phyloP scores from a whole-genome alignment of 2,888 invertebrate species.

The Pristionchus mayeri region DNA sequence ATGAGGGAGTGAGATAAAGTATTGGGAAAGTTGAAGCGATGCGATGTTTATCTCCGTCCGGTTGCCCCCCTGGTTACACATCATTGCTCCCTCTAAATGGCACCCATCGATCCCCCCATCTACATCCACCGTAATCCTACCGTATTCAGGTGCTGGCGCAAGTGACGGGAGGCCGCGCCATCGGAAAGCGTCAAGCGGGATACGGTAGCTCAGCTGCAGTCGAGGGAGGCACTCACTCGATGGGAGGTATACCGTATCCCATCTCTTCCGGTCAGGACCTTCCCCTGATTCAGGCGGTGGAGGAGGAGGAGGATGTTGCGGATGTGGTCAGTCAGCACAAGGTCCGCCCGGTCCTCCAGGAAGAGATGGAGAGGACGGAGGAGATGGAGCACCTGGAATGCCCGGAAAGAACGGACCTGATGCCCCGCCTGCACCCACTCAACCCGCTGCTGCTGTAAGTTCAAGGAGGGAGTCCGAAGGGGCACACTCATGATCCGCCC shows the following conservation, averaged over 20 bases:
- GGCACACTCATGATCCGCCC: not conserved
- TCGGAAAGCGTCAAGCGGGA: slow-evolving; percentile 67
- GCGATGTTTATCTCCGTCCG: slow-evolving; percentile 10
- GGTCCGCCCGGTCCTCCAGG: slow-evolving; percentile 69
- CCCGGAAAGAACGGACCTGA: slow-evolving; percentile 64
- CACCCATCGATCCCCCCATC: not conserved
- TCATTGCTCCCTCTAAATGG: not conserved
- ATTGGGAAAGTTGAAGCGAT: not conserved
- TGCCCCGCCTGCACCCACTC: slow-evolving; percentile 56
- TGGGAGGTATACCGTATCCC: too few species aligned
- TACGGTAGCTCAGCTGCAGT: slow-evolving; percentile 53
- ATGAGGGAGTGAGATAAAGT: not conserved
- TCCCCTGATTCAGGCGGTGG: not conserved
- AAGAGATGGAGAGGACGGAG: slow-evolving; percentile 64
- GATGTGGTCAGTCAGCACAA: slow-evolving; percentile 53
- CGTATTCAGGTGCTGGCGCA: slow-evolving; percentile 61
- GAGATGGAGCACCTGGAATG: slow-evolving; percentile 62
- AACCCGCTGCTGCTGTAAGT: slow-evolving; percentile 48
- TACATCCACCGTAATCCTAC: not conserved
- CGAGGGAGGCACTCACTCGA: not conserved
- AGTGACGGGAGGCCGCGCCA: slow-evolving; percentile 61
- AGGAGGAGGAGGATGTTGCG: slow-evolving; percentile 44
- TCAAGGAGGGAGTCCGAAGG: too few species aligned
- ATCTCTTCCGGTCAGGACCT: too few species aligned
- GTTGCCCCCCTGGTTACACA: slow-evolving; percentile 8